Conservation (phyloP, 2,888 invertebrate species). For the Drosophila gaucha region DNA sequence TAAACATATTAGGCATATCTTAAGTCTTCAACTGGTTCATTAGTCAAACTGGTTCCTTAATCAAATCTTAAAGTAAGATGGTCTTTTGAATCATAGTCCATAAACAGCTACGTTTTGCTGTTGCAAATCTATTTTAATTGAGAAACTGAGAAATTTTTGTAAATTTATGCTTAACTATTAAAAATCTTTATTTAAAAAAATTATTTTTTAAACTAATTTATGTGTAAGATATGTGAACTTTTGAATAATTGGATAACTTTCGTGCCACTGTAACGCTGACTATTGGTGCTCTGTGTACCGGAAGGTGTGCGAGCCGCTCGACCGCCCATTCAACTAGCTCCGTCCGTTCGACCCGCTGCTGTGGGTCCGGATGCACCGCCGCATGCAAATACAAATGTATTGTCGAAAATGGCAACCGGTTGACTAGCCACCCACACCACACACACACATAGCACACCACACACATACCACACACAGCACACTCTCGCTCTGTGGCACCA, state of each 20-base stretch:
- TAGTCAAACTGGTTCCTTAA: no score
- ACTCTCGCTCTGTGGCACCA: background rate
- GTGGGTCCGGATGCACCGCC: constrained; percentile 71
- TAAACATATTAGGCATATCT: no score
- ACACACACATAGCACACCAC: background rate
- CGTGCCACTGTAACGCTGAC: constrained; percentile 30
- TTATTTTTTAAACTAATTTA: no score
- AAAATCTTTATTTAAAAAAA: no score
- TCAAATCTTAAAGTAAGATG: no score
- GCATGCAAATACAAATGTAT: constrained; percentile 80
- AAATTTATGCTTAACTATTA: no score
- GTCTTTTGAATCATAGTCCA: no score
- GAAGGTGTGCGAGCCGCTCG: constrained; percentile 72
- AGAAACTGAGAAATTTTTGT: no score
- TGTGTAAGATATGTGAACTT: background rate
- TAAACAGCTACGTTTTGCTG: no score
- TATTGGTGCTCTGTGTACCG: constrained; percentile 66
- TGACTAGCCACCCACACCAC: constrained; percentile 40
- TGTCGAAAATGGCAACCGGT: constrained; percentile 78
- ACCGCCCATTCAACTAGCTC: constrained; percentile 57
- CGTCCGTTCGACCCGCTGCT: constrained; percentile 49
- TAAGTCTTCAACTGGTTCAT: no score
- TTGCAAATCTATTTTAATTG: no score
- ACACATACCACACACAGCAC: background rate
- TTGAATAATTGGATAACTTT: background rate